Evolutionary conservation across 1,140 invertebrate species (phyloP), one percentile per base, ranked within the genome.

Genomic region (Nephotettix cincticeps): DNA sequence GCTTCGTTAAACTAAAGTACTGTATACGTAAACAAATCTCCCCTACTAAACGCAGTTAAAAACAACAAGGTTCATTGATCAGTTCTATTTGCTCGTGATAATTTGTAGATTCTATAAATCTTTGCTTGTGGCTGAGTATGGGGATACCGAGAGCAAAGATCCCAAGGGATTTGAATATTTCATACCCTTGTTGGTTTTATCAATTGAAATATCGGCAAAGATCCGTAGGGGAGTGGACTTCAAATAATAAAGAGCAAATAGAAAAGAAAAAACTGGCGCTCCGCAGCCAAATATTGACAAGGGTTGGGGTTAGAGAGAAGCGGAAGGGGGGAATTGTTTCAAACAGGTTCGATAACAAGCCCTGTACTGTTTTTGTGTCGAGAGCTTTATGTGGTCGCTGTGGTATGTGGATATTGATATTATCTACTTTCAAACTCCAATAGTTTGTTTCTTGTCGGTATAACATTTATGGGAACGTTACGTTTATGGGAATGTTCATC

Each of bases 191-290:
- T 67, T 67, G 64, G 64, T 45, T 67, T 67, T 67, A 67, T 67
- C 64, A 67, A 67, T 67, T 29, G 64, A 67, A 67, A 67, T 67
- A 67, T 67, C 27, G 64, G 64, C 64, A 67, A 67, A 67, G 64
- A 67, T 67, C 43, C 45, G 32, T 36, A 61, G 30, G 61, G 64
- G 36, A 25, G 64, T 23, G 17, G n/a, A 67, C 64, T 67, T 67
- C 64, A 67, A 67, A 67, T 43, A 67, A 67, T 67, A 67, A 67
- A 43, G 32, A 43, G 64, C 64, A 67, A 67, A 67, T 67, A 67
- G 32, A 43, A 30, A 30, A 13, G 28, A 65, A 67, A 67, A 67
- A 67, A 67, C 64, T 45, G 29, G 28, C 13, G 63, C 2, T n/a
- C 17, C 6, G 28, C 27, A 17, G 25, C 23, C 40, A 67, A 67